Conservation (phyloP, 2,113 vertebrate genomes). For the Scomber japonicus region DNA sequence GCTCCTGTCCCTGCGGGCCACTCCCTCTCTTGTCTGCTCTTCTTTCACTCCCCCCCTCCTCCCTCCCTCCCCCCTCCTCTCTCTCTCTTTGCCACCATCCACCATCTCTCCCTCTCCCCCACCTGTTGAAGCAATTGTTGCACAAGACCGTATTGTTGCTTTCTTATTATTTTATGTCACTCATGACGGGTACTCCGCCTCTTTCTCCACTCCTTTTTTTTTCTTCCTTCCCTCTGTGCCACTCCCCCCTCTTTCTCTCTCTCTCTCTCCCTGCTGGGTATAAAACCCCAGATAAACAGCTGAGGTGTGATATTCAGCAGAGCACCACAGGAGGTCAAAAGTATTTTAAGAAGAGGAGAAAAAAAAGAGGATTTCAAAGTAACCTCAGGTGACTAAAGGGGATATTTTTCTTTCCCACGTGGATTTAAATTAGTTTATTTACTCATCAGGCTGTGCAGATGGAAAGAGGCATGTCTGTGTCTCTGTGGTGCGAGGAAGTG, state of each 20-base stretch:
- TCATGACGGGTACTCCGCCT: conserved; percentile 45
- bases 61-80: conserved; percentile 1
- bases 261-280: conserved; percentile 57
- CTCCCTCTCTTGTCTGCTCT: conserved; percentile 81
- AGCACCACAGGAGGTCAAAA: conserved; percentile 20
- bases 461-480: conserved; percentile 71
- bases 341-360: not conserved
- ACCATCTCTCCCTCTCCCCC: conserved; percentile 72
- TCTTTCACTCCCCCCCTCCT: conserved; percentile 26
- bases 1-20: conserved; percentile 74
- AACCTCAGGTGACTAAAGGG: conserved; percentile 6
- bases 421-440: conserved; percentile 16
- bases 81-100: conserved; percentile 25
- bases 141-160: conserved; percentile 68
- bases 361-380: not conserved
- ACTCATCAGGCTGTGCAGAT: conserved; percentile 35
- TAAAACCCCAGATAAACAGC: conserved; percentile 62
- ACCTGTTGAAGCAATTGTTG: conserved; percentile 86
- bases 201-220: not conserved
- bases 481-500: conserved; percentile 86
- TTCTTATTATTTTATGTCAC: conserved; percentile 73
- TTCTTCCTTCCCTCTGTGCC: not conserved
- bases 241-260: conserved; percentile 35
- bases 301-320: conserved; percentile 20
- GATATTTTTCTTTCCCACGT: conserved; percentile 4